Base-by-base conservation (phyloP, 2,888 invertebrate genomes). In the Drosophila affinis region DNA sequence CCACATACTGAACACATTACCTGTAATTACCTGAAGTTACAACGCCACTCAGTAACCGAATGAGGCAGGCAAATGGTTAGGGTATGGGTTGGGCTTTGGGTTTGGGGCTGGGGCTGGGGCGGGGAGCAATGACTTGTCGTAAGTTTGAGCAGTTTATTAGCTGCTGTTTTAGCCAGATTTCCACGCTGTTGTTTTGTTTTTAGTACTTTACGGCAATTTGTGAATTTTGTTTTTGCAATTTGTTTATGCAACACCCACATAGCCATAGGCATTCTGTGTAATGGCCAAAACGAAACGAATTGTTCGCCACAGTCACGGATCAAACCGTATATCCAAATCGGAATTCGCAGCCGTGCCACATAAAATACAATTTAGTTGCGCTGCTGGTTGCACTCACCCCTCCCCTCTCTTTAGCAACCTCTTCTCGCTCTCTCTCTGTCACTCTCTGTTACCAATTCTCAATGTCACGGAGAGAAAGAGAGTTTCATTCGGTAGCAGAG, bases 341-440 rank as follows among this genome's bases (percentile, higher is more conserved):
- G 17, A 53, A 44, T 70, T 58, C 45, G 17, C 39, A 39, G 39
- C 14, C 39, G 39, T 39, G 12, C 65, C 59, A 78, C 79, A 84
- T 80, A 81, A 87, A 85, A 84, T 76, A 49, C 74, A 70, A 64
- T 80, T 85, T 85, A 77, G 85, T 80, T 84, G 80, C 85, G 87
- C 85, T 77, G 87, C 76, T 72, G 74, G 71, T 68, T 62, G 39
- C 39, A 39, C 14, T 39, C 39, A 32, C 32, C 32, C 34, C 4
- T n/a, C n/a, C 64, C 59, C 59, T 62, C 64, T 63, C 59, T 62
- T 59, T 65, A 47, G 61, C 17, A 24, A 21, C 46, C 46, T 12
- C 34, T 51, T n/a, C 32, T 47, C 34, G 17, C 46, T 27, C 51
- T 12, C 47, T 45, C 6, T 10, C n/a, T 45, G 3, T 14, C n/a